Conservation (phyloP, 2,113 vertebrate species). For the Brachirus orientalis region DNA sequence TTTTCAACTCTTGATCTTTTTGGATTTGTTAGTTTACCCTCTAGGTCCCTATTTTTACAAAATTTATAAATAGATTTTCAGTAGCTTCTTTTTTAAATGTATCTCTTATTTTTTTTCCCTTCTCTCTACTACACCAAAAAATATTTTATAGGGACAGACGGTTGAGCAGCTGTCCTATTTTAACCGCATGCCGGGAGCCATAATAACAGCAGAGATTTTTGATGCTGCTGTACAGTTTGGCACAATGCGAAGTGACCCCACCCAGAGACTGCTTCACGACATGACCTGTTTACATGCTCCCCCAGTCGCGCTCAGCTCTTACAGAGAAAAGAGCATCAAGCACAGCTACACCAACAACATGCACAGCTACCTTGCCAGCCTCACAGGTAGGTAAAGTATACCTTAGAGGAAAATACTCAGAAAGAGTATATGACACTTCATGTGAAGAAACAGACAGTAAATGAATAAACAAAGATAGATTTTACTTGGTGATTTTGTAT, state of each 20-base stretch:
- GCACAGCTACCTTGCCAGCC: slow-evolving; percentile 81
- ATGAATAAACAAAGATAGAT: too few relatives aligned
- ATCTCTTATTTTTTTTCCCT: not conserved
- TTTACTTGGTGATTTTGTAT: not conserved
- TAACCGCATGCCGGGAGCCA: slow-evolving; percentile 71
- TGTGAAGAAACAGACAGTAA: too few relatives aligned
- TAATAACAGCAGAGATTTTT: slow-evolving; percentile 82
- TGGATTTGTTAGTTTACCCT: not conserved
- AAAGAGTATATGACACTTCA: too few relatives aligned
- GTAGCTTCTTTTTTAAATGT: not conserved
- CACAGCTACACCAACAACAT: slow-evolving; percentile 82
- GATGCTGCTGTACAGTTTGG: slow-evolving; percentile 80
- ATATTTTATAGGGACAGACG: slow-evolving; percentile 54
- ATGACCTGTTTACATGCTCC: slow-evolving; percentile 82
- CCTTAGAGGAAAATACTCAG: not conserved
- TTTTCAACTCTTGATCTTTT: not conserved
- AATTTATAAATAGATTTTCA: too few relatives aligned
- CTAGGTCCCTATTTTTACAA: not conserved
- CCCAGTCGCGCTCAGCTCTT: slow-evolving; percentile 71
- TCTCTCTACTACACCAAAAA: not conserved
- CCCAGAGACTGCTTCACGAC: slow-evolving; percentile 72
- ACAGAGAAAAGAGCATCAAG: slow-evolving; percentile 83
- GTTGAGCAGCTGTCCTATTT: slow-evolving; percentile 84
- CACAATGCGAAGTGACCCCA: slow-evolving; percentile 67
- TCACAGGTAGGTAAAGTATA: slow-evolving; percentile 82